Conservation (phyloP, 1,140 invertebrate species). For the Latrodectus geometricus region DNA sequence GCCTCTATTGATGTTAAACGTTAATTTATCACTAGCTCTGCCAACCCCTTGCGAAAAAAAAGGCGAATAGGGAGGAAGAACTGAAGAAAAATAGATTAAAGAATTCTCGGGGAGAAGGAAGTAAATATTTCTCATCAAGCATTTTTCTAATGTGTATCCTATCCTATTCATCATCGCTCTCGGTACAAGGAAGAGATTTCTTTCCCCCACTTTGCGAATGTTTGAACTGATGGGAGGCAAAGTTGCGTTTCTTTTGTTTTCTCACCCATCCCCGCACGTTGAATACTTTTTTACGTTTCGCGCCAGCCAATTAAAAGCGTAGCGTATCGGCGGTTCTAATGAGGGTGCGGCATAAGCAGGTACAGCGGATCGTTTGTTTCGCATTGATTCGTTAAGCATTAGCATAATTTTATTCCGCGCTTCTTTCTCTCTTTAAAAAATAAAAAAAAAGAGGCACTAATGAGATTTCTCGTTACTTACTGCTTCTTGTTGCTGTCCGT, state of each 20-base stretch:
- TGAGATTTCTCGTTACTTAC: conserved; percentile 57
- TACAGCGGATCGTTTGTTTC: conserved; percentile 59
- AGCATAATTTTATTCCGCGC: conserved; percentile 60
- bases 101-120: neutral
- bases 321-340: conserved; percentile 52
- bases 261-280: conserved; percentile 11
- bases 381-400: conserved; percentile 60
- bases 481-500: conserved; percentile 36
- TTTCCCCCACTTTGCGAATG: conserved; percentile 5
- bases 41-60: neutral
- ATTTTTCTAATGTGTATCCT: conserved; percentile 53
- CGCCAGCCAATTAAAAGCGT: conserved; percentile 58
- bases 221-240: conserved; percentile 38
- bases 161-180: conserved; percentile 49
- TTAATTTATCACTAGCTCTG: neutral
- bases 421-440: conserved; percentile 30
- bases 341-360: conserved; percentile 61
- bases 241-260: conserved; percentile 45
- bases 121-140: conserved; percentile 59
- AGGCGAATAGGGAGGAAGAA: neutral
- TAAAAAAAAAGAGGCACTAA: conserved; percentile 52
- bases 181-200: conserved; percentile 27
- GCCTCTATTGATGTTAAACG: neutral
- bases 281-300: conserved; percentile 38
- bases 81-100: conserved; percentile 8